Evolutionary conservation across 2,797 vertebrate species (phyloP).

Genomic region (Falco biarmicus): DNA sequence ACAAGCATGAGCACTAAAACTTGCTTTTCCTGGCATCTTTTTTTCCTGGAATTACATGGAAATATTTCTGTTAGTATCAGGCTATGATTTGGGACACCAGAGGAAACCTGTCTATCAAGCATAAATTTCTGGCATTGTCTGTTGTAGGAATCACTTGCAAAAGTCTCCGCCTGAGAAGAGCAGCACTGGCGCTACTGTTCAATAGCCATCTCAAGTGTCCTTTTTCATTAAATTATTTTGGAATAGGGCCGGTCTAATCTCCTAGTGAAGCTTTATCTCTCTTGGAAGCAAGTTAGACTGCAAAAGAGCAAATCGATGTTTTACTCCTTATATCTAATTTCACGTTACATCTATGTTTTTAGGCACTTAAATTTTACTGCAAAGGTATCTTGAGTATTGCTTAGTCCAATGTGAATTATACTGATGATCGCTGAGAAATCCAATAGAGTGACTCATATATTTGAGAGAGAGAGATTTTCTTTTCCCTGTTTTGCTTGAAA

Average conservation of each 20-base stretch:
- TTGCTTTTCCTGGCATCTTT: background rate
- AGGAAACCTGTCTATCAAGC: background rate
- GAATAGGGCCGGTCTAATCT: background rate
- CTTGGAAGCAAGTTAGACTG: slow-evolving; percentile 39
- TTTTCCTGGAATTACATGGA: background rate
- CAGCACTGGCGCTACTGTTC: background rate
- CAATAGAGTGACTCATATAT: background rate
- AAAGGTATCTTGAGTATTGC: slow-evolving; percentile 5
- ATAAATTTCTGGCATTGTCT: background rate
- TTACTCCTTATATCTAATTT: slow-evolving; percentile 51
- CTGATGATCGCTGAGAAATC: slow-evolving; percentile 26
- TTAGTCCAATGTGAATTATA: background rate
- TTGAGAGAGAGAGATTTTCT: background rate
- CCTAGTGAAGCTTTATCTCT: slow-evolving; percentile 17
- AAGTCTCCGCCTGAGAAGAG: background rate
- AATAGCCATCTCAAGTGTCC: background rate
- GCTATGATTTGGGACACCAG: background rate
- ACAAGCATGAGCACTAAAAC: background rate
- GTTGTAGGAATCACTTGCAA: background rate
- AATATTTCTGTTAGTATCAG: background rate
- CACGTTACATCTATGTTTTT: slow-evolving; percentile 33
- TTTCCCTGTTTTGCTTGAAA: slow-evolving; percentile 34
- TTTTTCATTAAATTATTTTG: slow-evolving; percentile 40
- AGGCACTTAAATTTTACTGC: slow-evolving; percentile 44
- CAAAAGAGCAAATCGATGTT: slow-evolving; percentile 46